A percentile compares a stretch with the other conserved stretches of the same genome.
Conservation (phyloP, 2,888 invertebrate species). For the Synanthedon andrenaeformis region DNA sequence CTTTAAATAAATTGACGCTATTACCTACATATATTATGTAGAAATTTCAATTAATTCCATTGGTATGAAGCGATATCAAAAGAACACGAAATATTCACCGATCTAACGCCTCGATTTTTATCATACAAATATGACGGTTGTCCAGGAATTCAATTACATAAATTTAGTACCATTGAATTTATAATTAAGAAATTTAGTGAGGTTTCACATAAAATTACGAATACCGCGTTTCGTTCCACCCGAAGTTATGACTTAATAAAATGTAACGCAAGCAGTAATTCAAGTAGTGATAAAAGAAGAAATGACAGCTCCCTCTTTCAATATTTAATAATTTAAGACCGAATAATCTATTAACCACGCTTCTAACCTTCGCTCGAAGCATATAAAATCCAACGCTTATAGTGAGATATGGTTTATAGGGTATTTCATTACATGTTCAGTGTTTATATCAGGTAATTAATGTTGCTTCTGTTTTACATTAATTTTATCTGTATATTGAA, state of each 20-base stretch:
- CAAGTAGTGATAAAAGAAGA: slow-evolving; percentile 42
- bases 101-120: slow-evolving; percentile 18
- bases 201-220: slow-evolving; percentile 31
- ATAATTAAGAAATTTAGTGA: slow-evolving; percentile 28
- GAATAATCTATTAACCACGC: slow-evolving; percentile 47
- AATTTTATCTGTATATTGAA: too few species aligned
- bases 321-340: slow-evolving; percentile 26
- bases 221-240: slow-evolving; percentile 42
- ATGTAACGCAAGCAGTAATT: slow-evolving; percentile 40
- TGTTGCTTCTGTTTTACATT: too few species aligned
- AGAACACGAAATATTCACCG: slow-evolving; percentile 10
- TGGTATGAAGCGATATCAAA: slow-evolving; percentile 7
- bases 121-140: slow-evolving; percentile 17
- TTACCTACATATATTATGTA: too few species aligned
- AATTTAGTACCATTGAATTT: slow-evolving; percentile 19
- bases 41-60: not conserved
- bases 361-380: slow-evolving; percentile 3
- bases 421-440: too few species aligned
- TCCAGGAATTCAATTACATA: slow-evolving; percentile 16
- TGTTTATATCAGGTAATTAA: too few species aligned
- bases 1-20: too few species aligned
- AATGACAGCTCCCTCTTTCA: slow-evolving; percentile 28
- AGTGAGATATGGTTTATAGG: too few species aligned
- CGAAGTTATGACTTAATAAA: slow-evolving; percentile 58
- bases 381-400: too few species aligned